Base-by-base conservation (phyloP, 1,140 invertebrate genomes). In the Drosophila auraria region DNA sequence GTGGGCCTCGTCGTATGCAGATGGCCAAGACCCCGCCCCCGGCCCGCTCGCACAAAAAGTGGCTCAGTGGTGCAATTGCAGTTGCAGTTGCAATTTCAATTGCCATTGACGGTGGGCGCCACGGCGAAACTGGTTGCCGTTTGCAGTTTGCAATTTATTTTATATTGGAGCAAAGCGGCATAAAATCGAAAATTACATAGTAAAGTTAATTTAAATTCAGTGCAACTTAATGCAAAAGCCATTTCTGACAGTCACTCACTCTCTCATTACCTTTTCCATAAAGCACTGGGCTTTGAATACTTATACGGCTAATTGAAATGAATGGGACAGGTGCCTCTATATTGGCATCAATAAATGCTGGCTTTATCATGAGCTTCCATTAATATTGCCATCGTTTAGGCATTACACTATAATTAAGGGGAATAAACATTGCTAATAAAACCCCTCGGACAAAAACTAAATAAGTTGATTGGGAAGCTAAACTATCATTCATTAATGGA, bases 81-180 rank as follows among this genome's bases (percentile, higher is more conserved):
- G 17, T 53, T 62, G 66, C 58, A 62, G 20, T 47, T 47, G 68
- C 66, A 72, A 71, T 33, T 56, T 54, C 57, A 45, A 62, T 59
- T 51, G 64, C 42, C 15, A 49, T 25, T 49, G 71, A 73, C 69
- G 71, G 71, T 74, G 71, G 71, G 69, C 71, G 71, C 71, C 71
- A 73, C 23, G 27, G 33, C 56, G 63, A 83, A 83, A 87, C 83
- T 83, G 80, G 76, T 87, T 80, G 60, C 51, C 71, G 69, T 45
- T 57, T 58, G 72, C 82, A 78, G 69, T 45, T 57, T 58, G 72
- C 82, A 78, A 73, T 76, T 82, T 82, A 68, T 65, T 83, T 62
- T 42, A 42, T 30, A 40, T 23, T 23, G 25, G 25, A 78, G 69
- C 71, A 79, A 72, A 65, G 65, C 70, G 64, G 57, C 47, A 60